These are phyloP conservation scores for Athalia circularis DNA, from an alignment of 2,888 invertebrate genomes.

Conservation along the genomic window DNA sequence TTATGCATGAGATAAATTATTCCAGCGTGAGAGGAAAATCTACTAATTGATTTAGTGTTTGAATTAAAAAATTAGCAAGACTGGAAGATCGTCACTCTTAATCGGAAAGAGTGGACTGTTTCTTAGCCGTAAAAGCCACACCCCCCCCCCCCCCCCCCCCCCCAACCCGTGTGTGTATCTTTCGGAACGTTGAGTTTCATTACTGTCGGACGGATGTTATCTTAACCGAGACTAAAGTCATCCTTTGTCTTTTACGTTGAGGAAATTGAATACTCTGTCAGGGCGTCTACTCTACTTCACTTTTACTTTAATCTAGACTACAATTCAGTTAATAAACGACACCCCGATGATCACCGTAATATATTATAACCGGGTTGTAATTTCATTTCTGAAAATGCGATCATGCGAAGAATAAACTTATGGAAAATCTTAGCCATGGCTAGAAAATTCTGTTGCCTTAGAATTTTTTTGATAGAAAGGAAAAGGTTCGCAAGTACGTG, in stretches of 20 bases:
- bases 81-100: conserved; percentile 6
- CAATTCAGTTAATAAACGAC: neutral
- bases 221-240: conserved; percentile 21
- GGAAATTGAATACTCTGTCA: conserved; percentile 11
- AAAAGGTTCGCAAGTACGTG: neutral
- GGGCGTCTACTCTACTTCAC: neutral
- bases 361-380: too few species aligned
- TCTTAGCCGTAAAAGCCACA: conserved; percentile 7
- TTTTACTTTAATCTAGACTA: neutral
- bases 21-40: neutral
- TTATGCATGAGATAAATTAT: conserved; percentile 20
- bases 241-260: conserved; percentile 6
- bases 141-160: too few species aligned
- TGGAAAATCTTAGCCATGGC: neutral
- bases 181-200: conserved; percentile 28
- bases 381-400: too few species aligned
- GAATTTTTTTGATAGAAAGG: neutral
- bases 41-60: conserved; percentile 5
- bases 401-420: neutral
- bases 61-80: conserved; percentile 21
- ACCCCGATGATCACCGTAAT: too few species aligned
- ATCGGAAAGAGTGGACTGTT: conserved; percentile 27
- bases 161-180: conserved; percentile 1
- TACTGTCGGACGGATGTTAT: conserved; percentile 32
- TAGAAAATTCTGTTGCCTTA: neutral